Evolutionary conservation across 2,797 vertebrate genomes (phyloP).

Genomic region (Rousettus madagascariensis): DNA sequence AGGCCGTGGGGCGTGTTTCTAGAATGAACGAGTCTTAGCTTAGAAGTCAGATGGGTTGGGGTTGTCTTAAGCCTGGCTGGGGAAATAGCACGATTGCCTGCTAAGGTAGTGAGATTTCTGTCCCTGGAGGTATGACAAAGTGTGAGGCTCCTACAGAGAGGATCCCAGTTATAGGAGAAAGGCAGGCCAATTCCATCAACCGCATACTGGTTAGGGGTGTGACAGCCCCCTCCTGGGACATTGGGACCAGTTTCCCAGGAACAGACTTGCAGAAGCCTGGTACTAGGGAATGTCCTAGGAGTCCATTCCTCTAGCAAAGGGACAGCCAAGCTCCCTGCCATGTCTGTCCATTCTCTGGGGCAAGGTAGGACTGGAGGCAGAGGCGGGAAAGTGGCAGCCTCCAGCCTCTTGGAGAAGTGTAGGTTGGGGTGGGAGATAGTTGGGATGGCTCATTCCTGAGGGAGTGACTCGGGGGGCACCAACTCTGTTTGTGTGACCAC

Average conservation of each 20-base stretch:
- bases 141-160: not conserved
- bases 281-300: not conserved
- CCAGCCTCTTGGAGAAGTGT: not conserved
- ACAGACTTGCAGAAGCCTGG: not conserved
- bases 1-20: not conserved
- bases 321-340: not conserved
- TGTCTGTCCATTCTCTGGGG: not conserved
- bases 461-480: not conserved
- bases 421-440: fast-evolving
- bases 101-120: not conserved
- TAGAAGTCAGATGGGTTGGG: not conserved
- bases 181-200: not conserved
- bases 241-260: not conserved
- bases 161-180: not conserved
- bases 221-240: not conserved
- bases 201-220: not conserved
- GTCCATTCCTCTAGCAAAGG: not conserved
- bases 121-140: not conserved
- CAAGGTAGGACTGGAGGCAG: not conserved
- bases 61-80: not conserved
- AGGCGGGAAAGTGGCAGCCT: not conserved
- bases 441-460: not conserved
- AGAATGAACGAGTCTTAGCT: not conserved
- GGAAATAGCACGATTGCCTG: not conserved
- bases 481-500: not conserved